Conservation (phyloP, 2,113 vertebrate species). For the Microtus ochrogaster region DNA sequence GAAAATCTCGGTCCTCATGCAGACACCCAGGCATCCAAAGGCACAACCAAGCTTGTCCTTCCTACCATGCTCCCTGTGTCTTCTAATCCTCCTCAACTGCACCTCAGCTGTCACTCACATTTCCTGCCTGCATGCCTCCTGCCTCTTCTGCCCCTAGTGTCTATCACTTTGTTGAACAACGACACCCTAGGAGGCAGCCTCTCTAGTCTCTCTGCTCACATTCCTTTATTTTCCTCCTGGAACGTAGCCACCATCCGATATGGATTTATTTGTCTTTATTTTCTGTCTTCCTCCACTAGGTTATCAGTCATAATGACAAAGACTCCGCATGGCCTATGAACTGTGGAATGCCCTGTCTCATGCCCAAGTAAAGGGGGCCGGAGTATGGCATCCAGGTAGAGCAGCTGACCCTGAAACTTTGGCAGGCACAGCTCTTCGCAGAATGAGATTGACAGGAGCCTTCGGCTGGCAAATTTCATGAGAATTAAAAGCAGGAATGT, state of each 20-base stretch:
- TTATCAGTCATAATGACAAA: neutral
- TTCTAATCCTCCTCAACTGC: neutral
- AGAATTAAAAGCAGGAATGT: neutral
- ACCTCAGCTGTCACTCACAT: neutral
- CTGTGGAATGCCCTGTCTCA: neutral
- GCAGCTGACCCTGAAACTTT: neutral
- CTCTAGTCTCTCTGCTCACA: neutral
- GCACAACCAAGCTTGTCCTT: neutral
- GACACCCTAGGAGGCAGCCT: neutral
- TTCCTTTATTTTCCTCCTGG: neutral
- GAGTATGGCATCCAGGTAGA: neutral
- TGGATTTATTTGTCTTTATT: neutral
- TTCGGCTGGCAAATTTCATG: neutral
- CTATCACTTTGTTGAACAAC: neutral
- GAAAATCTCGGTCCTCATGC: neutral
- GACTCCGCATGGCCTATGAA: neutral
- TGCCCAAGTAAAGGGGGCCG: neutral
- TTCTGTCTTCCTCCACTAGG: neutral
- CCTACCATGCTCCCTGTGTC: neutral
- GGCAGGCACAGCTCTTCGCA: neutral
- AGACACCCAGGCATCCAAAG: neutral
- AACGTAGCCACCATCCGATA: neutral
- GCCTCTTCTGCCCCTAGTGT: neutral
- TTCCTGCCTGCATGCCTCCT: neutral
- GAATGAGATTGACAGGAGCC: neutral